A percentile compares a stretch with the other conserved stretches of the same genome.
These are phyloP conservation scores for Neodiprion fabricii DNA, from an alignment of 1,140 invertebrate genomes.

Conservation along the genomic window DNA sequence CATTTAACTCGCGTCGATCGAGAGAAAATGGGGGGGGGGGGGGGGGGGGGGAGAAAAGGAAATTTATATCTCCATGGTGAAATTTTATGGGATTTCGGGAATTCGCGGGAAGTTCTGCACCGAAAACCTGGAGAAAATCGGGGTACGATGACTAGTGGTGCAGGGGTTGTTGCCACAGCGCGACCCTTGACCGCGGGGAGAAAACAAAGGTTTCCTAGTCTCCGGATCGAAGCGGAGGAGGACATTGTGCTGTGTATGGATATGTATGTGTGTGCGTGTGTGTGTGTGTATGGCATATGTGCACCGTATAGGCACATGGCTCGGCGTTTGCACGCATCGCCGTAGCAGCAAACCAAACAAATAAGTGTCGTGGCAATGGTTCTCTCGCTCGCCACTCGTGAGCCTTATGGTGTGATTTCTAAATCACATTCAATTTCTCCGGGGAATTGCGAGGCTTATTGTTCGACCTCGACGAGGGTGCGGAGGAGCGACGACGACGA, in stretches of 20 bases:
- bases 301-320: not conserved
- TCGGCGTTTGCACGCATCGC: not conserved
- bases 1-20: not conserved
- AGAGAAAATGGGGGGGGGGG: conserved; percentile 11
- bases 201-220: conserved; percentile 44
- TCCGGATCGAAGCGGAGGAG: conserved; percentile 25
- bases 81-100: not conserved
- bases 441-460: conserved; percentile 14
- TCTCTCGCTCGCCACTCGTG: not conserved
- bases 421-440: conserved; percentile 39
- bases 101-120: conserved; percentile 22
- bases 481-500: not conserved
- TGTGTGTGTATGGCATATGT: not conserved
- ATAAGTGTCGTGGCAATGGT: conserved; percentile 4
- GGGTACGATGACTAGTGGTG: not conserved
- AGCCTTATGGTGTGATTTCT: conserved; percentile 43
- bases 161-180: conserved; percentile 14
- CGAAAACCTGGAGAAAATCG: not conserved
- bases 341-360: conserved; percentile 17
- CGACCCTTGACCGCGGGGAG: conserved; percentile 27
- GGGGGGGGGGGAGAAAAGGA: not conserved
- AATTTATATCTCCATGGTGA: not conserved
- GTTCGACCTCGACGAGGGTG: not conserved
- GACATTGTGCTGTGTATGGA: conserved; percentile 7
- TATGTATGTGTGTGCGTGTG: not conserved